These are phyloP conservation scores for Enteromius anoplus DNA, from an alignment of 2,797 vertebrate genomes.

Conservation along the genomic window DNA sequence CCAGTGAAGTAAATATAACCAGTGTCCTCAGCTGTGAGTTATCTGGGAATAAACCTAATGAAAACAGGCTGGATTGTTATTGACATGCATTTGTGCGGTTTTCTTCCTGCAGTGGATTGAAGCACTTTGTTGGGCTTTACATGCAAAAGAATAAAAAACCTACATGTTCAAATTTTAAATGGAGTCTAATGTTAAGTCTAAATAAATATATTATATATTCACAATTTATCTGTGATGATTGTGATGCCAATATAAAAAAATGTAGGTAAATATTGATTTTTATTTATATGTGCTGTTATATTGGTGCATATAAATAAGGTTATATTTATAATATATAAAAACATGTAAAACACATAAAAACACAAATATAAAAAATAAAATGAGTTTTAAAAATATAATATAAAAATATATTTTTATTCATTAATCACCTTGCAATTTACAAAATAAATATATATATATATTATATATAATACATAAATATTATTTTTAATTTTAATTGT, in stretches of 20 bases:
- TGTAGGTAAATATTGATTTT: background rate
- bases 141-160: background rate
- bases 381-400: no score
- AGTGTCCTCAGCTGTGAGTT: background rate
- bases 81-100: background rate
- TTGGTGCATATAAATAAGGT: background rate
- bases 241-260: background rate
- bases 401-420: background rate
- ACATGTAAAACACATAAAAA: background rate
- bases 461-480: no score
- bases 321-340: background rate
- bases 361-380: background rate
- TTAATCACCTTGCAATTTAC: background rate
- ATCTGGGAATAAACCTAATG: background rate
- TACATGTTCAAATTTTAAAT: background rate
- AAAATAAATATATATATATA: no score
- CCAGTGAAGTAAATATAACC: slow-evolving; percentile 19
- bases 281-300: background rate
- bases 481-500: no score
- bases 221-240: background rate
- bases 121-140: background rate
- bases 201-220: background rate
- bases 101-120: background rate
- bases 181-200: background rate
- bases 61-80: background rate